phyloP scores from a whole-genome alignment of 2,113 vertebrate genomes.

The Rhinopithecus roxellana region DNA sequence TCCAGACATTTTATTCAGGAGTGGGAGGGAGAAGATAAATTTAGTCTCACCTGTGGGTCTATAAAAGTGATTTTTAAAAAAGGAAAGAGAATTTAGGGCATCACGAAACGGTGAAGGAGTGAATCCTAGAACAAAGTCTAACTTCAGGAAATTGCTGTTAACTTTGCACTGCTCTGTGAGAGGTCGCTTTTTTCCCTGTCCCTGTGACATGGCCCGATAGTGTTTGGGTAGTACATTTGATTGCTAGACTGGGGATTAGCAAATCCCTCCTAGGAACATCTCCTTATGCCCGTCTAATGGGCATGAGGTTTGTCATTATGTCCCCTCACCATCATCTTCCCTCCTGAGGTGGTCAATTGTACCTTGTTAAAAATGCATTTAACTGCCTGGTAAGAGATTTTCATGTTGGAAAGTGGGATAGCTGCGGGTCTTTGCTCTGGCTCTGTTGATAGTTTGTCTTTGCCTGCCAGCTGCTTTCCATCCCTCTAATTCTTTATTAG shows the following conservation, averaged over 20 bases:
- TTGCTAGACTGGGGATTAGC: not conserved
- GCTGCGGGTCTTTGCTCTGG: not conserved
- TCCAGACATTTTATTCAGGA: constrained; percentile 24
- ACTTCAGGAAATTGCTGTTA: not conserved
- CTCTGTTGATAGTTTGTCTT: not conserved
- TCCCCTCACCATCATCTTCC: not conserved
- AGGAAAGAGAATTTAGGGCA: constrained; percentile 18
- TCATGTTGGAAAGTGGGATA: not conserved
- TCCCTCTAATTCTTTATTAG: not conserved
- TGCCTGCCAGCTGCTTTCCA: not conserved
- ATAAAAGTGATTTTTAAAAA: constrained; percentile 37
- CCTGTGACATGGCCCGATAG: accelerated
- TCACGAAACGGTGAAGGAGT: not conserved
- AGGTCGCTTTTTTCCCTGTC: not conserved
- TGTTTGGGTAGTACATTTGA: not conserved
- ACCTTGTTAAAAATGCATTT: not conserved
- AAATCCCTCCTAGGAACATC: not conserved
- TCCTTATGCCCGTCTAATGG: not conserved
- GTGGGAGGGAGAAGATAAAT: constrained; percentile 28
- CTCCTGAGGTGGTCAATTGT: not conserved
- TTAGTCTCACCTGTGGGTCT: constrained; percentile 38
- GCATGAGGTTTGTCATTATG: no score
- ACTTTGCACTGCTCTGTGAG: not conserved
- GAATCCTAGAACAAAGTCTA: not conserved
- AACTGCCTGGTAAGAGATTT: not conserved